Conservation (phyloP, 1,140 invertebrate genomes). For the Asobara japonica region DNA sequence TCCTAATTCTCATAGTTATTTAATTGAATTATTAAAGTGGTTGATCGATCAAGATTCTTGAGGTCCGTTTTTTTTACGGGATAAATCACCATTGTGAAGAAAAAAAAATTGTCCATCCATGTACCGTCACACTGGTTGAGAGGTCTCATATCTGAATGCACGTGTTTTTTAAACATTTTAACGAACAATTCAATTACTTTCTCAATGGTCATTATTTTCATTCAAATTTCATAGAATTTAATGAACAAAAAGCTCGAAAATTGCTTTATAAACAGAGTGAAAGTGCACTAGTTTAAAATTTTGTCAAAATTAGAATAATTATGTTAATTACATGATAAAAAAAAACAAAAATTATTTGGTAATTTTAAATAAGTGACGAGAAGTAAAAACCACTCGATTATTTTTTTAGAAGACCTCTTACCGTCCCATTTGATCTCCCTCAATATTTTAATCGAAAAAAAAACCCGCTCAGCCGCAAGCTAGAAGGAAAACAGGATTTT, state of each 20-base stretch:
- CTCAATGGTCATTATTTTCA: background rate
- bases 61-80: background rate
- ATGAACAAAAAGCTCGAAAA: background rate
- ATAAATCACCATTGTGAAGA: slow-evolving; percentile 1
- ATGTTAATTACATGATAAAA: slow-evolving; percentile 15
- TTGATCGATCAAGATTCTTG: background rate
- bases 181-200: background rate
- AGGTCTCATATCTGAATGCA: slow-evolving; percentile 30
- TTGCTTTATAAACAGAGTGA: slow-evolving; percentile 8
- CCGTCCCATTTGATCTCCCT: slow-evolving; percentile 31
- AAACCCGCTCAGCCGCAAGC: slow-evolving; percentile 24
- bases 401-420: slow-evolving; percentile 27
- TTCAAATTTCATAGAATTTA: background rate
- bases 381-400: slow-evolving; percentile 14
- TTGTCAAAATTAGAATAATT: background rate
- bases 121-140: slow-evolving; percentile 27
- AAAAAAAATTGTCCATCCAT: slow-evolving; percentile 25
- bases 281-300: background rate
- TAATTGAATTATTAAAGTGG: background rate
- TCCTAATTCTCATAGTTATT: slow-evolving; percentile 18
- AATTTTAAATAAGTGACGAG: slow-evolving; percentile 22
- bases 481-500: background rate
- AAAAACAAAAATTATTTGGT: background rate
- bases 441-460: slow-evolving; percentile 14
- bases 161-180: slow-evolving; percentile 30